Evolutionary conservation across 2,888 invertebrate genomes (phyloP), one percentile per base, ranked within the genome.

Genomic region (Slavum lentiscoides): DNA sequence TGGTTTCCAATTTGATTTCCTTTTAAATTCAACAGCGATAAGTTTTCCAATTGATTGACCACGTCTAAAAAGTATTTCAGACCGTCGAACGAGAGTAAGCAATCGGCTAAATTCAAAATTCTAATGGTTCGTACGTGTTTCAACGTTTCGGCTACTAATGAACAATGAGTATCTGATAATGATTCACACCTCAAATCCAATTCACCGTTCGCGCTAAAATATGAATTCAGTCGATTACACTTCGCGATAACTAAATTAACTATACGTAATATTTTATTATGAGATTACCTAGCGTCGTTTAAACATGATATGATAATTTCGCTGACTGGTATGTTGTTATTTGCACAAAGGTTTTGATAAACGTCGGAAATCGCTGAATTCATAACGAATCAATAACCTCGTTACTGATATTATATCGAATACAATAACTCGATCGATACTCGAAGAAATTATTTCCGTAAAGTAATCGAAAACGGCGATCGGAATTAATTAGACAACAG

Each of bases 1-100:
- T 62, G n/a, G 19, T 53, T 59, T 15, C 62, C 77, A 62, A 77
- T 69, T 70, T 39, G 30, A 62, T 77, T 77, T 53, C 77, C 77
- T 55, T 77, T 77, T 62, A 77, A 62, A 70, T 70, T 62, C 8
- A 77, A 70, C 15, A 49, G 21, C 11, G 62, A 37, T 62, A 69
- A 53, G 17, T 70, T 61, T 62, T 61, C 11, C 17, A 77, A 77
- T 53, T 53, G 11, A 62, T 62, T 55, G 1, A 37, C 49, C 1
- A 62, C 61, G 70, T 77, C 37, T 61, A 77, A 69, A 37, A 77
- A 53, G 1, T 13, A 21, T 4, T 77, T 62, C 13, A 77, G 13
- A 15, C 62, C 37, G 37, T 62, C 15, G 30, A n/a, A 17, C 19
- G 69, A 11, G 21, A 77, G 77, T 19, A 70, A 4, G n/a, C 77